These are phyloP conservation scores for Pseudopodoces humilis DNA, from an alignment of 2,113 vertebrate genomes.

Conservation along the genomic window DNA sequence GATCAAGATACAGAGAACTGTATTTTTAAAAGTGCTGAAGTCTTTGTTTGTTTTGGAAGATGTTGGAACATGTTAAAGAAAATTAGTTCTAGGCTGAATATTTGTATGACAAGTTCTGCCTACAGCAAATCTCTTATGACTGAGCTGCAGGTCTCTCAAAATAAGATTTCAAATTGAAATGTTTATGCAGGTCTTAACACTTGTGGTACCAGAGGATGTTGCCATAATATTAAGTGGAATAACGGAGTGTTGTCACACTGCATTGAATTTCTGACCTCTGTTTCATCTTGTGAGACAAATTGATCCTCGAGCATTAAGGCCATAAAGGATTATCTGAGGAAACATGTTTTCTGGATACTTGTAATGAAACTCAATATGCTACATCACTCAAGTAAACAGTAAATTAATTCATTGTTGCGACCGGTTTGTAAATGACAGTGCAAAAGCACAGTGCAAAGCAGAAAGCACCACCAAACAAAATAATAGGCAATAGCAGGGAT, in stretches of 20 bases:
- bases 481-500: background rate
- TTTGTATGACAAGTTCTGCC: slow-evolving; percentile 58
- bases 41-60: slow-evolving; percentile 53
- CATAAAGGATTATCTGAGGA: background rate
- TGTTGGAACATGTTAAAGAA: slow-evolving; percentile 52
- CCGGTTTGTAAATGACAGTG: background rate
- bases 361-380: background rate
- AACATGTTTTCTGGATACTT: background rate
- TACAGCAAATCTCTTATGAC: slow-evolving; percentile 33
- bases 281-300: slow-evolving; percentile 9
- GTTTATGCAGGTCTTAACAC: slow-evolving; percentile 29
- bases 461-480: background rate
- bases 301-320: background rate
- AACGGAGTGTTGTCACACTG: background rate
- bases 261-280: background rate
- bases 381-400: background rate
- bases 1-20: background rate
- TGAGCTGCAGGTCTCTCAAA: slow-evolving; percentile 7
- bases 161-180: slow-evolving; percentile 25
- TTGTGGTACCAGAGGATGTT: background rate
- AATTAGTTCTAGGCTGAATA: slow-evolving; percentile 49
- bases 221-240: background rate
- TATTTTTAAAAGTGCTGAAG: slow-evolving; percentile 21
- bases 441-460: background rate
- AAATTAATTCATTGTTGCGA: background rate